phyloP scores from a whole-genome alignment of 2,888 invertebrate species.

The Amphipyra berbera region DNA sequence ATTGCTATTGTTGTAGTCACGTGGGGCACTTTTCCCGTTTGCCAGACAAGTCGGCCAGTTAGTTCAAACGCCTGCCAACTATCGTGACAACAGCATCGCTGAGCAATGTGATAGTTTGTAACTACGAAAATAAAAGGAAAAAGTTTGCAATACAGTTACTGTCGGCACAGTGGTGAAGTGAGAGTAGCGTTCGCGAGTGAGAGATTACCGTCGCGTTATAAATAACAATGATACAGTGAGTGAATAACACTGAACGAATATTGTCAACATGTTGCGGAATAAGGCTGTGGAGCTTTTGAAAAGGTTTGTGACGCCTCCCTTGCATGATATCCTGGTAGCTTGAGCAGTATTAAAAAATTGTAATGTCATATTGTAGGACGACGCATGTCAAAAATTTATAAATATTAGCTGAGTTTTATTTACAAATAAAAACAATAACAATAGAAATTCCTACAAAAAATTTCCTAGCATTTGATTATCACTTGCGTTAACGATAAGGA shows the following conservation, averaged over 20 bases:
- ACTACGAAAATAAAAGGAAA: slow-evolving; percentile 42
- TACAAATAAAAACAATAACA: too few species aligned
- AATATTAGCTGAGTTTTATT: too few species aligned
- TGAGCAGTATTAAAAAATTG: not conserved
- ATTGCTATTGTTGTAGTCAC: slow-evolving; percentile 73
- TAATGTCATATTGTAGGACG: not conserved
- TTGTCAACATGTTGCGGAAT: slow-evolving; percentile 68
- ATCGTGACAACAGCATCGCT: slow-evolving; percentile 73
- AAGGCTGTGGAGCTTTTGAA: slow-evolving; percentile 72
- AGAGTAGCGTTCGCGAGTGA: slow-evolving; percentile 41
- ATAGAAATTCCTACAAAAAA: too few species aligned
- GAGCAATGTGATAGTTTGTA: slow-evolving; percentile 45
- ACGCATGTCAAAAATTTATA: not conserved
- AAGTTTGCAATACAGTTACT: slow-evolving; percentile 20
- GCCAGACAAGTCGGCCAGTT: slow-evolving; percentile 63
- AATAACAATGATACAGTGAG: slow-evolving; percentile 42
- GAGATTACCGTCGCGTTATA: slow-evolving; percentile 25
- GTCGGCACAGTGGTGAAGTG: slow-evolving; percentile 38
- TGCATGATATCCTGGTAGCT: slow-evolving; percentile 34
- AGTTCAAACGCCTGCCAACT: slow-evolving; percentile 75
- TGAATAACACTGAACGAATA: slow-evolving; percentile 26
- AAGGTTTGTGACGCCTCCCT: slow-evolving; percentile 44
- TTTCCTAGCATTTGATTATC: too few species aligned
- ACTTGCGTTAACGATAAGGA: too few species aligned
- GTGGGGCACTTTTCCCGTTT: slow-evolving; percentile 71